These are phyloP conservation scores for Petrocephalus microphthalmus DNA, from an alignment of 2,113 vertebrate genomes.

Conservation along the genomic window DNA sequence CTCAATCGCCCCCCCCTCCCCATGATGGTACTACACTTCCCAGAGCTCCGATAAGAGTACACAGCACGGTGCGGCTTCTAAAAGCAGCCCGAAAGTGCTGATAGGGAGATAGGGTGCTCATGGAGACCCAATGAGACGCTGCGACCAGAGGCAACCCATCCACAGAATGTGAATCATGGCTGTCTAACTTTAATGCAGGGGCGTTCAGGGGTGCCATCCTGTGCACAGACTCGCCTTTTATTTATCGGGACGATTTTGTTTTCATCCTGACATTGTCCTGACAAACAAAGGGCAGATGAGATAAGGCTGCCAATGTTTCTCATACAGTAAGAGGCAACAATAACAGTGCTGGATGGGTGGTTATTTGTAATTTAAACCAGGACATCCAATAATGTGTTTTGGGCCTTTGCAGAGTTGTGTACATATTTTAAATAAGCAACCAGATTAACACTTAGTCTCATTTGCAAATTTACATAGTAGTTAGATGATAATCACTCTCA, in stretches of 20 bases:
- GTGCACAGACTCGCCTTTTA: background rate
- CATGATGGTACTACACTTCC: background rate
- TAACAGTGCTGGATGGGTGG: background rate
- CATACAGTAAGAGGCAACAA: background rate
- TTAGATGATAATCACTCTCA: background rate
- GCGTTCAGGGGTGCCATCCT: background rate
- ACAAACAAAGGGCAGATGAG: background rate
- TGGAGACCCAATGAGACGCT: background rate
- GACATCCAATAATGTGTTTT: background rate
- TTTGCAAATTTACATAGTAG: slow-evolving; percentile 1
- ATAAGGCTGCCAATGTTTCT: background rate
- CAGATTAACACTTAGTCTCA: slow-evolving; percentile 1
- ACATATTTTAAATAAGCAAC: background rate
- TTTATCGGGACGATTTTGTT: background rate
- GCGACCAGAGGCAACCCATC: background rate
- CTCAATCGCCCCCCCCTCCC: background rate
- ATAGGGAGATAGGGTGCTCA: background rate
- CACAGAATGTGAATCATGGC: background rate
- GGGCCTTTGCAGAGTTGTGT: background rate
- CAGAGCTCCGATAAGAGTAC: background rate
- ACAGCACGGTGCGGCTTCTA: background rate
- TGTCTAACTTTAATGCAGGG: background rate
- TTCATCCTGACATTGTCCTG: background rate
- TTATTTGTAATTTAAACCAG: background rate
- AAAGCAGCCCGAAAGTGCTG: background rate